phyloP scores from a whole-genome alignment of 2,113 vertebrate genomes.

The Australoheros scitulus region DNA sequence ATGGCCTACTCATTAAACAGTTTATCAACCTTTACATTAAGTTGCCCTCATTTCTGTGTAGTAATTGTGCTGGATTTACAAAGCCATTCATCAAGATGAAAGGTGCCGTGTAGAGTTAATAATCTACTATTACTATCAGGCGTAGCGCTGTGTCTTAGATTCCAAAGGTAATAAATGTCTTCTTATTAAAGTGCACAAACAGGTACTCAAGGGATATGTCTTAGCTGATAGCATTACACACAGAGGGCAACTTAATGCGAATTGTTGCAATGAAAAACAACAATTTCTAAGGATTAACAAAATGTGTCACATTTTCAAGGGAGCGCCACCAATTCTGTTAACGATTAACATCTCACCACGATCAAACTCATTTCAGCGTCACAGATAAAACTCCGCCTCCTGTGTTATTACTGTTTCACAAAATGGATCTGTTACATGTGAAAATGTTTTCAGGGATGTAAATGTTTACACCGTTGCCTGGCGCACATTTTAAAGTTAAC shows the following conservation, averaged over 20 bases:
- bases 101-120: not conserved
- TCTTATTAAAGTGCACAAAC: not conserved
- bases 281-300: slow-evolving; percentile 66
- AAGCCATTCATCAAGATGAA: not conserved
- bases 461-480: not conserved
- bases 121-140: not conserved
- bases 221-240: slow-evolving; percentile 45
- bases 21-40: slow-evolving; percentile 73
- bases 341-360: not conserved
- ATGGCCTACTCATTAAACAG: slow-evolving; percentile 63
- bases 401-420: not conserved
- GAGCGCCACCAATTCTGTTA: slow-evolving; percentile 71
- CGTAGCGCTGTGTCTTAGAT: not conserved
- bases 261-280: slow-evolving; percentile 75
- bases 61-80: not conserved
- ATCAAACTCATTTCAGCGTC: not conserved
- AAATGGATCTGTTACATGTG: not conserved
- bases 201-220: not conserved
- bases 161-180: not conserved
- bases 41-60: slow-evolving; percentile 58
- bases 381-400: not conserved
- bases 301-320: slow-evolving; percentile 72
- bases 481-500: not conserved
- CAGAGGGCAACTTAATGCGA: slow-evolving; percentile 71
- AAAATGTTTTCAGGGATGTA: not conserved